These are phyloP conservation scores for Molossus molossus DNA, from an alignment of 2,797 vertebrate genomes.

Conservation along the genomic window DNA sequence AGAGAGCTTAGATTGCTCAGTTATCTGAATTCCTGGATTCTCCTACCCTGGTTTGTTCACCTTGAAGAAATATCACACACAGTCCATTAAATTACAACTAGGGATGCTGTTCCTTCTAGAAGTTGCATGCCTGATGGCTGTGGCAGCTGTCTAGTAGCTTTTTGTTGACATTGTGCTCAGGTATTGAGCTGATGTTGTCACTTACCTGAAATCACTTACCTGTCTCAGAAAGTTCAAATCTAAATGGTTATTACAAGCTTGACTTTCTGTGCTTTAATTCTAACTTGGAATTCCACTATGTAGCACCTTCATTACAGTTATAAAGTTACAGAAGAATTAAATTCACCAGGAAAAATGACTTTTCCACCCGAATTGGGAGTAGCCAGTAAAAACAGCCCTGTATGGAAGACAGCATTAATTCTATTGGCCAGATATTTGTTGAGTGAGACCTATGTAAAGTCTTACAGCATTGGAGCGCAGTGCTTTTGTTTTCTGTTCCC, in stretches of 20 bases:
- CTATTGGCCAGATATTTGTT: constrained; percentile 36
- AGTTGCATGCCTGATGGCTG: not conserved
- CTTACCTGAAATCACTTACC: not conserved
- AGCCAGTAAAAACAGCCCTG: constrained; percentile 61
- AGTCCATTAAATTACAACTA: not conserved
- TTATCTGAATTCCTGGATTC: not conserved
- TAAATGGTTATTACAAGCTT: not conserved
- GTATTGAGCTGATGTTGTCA: not conserved
- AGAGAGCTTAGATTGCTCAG: not conserved
- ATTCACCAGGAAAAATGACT: constrained; percentile 59
- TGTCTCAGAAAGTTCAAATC: constrained; percentile 17
- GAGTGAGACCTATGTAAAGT: constrained; percentile 28
- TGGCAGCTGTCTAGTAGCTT: not conserved
- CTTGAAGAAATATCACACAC: not conserved
- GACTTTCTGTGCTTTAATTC: constrained; percentile 14
- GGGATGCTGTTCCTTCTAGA: not conserved
- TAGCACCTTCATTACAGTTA: not conserved
- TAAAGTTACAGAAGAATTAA: constrained; percentile 56
- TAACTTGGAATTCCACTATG: constrained; percentile 10
- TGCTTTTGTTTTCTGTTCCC: constrained; percentile 71
- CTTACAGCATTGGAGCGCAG: not conserved
- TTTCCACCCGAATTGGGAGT: constrained; percentile 39
- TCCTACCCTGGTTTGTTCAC: not conserved
- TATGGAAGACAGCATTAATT: not conserved
- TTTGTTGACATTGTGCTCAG: not conserved